A percentile compares a stretch with the other conserved stretches of the same genome.
Evolutionary conservation across 2,888 invertebrate genomes (phyloP).

Genomic region (Gymnocheta viridis): DNA sequence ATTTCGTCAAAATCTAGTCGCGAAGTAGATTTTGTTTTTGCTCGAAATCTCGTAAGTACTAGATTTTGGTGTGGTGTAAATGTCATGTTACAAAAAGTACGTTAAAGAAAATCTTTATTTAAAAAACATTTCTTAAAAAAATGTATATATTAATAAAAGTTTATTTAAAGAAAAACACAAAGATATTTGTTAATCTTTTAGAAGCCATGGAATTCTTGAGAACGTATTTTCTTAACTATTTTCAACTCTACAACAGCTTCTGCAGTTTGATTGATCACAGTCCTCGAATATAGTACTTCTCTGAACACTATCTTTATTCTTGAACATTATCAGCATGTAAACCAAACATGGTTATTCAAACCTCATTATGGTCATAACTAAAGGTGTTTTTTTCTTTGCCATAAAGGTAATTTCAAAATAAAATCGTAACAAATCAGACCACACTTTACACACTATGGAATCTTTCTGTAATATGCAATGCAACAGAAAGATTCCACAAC

Average conservation of each 20-base stretch:
- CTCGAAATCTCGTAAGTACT: too few relatives aligned
- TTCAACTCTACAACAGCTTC: not conserved
- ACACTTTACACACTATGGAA: slow-evolving; percentile 45
- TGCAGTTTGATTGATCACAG: not conserved
- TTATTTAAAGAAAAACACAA: too few relatives aligned
- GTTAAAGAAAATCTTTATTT: too few relatives aligned
- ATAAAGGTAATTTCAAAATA: slow-evolving; percentile 63
- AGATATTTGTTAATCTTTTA: too few relatives aligned
- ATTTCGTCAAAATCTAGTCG: too few relatives aligned
- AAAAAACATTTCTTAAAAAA: too few relatives aligned
- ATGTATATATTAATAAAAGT: too few relatives aligned
- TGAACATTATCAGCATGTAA: not conserved
- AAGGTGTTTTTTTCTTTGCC: slow-evolving; percentile 61
- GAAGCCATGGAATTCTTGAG: too few relatives aligned
- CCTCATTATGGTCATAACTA: slow-evolving; percentile 61
- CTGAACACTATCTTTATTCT: not conserved
- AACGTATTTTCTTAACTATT: too few relatives aligned
- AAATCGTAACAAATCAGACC: slow-evolving; percentile 56
- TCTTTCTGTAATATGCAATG: slow-evolving; percentile 11
- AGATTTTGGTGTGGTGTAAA: too few relatives aligned
- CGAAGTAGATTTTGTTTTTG: too few relatives aligned
- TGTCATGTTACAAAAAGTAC: too few relatives aligned
- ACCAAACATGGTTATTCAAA: slow-evolving; percentile 53
- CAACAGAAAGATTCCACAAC: slow-evolving; percentile 19
- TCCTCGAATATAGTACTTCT: not conserved